Conservation (phyloP, 1,140 invertebrate species). For the Drosophila lini region DNA sequence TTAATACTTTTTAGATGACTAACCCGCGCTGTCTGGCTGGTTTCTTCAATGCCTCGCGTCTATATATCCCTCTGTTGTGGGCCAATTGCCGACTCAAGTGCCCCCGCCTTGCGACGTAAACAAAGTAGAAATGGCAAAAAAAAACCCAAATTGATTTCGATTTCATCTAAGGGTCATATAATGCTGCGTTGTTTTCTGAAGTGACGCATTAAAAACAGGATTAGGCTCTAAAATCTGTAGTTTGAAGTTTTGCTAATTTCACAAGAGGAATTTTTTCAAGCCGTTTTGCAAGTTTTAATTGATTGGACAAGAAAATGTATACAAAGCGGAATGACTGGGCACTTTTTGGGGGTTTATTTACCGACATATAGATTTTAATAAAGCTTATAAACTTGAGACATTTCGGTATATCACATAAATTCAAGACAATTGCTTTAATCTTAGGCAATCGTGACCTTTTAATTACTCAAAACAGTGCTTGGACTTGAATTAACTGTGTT, state of each 20-base stretch:
- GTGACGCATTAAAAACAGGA: constrained; percentile 20
- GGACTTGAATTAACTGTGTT: neutral
- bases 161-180: constrained; percentile 35
- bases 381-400: neutral
- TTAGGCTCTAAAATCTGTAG: neutral
- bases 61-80: constrained; percentile 33
- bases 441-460: neutral
- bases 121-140: constrained; percentile 34
- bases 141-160: constrained; percentile 56
- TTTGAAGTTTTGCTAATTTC: constrained; percentile 26
- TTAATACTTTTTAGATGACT: constrained; percentile 47
- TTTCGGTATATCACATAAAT: neutral
- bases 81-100: constrained; percentile 40
- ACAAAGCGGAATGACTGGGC: neutral
- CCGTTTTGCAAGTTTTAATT: constrained; percentile 5
- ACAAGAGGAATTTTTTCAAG: constrained; percentile 9
- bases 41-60: constrained; percentile 47
- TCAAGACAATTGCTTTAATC: neutral
- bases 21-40: constrained; percentile 23
- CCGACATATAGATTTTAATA: neutral
- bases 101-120: constrained; percentile 15
- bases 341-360: neutral
- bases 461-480: neutral
- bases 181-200: constrained; percentile 7
- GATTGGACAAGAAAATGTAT: constrained; percentile 2